Evolutionary conservation across 1,140 invertebrate genomes (phyloP), one percentile per base, ranked within the genome.

Genomic region (Drosophila tristis): DNA sequence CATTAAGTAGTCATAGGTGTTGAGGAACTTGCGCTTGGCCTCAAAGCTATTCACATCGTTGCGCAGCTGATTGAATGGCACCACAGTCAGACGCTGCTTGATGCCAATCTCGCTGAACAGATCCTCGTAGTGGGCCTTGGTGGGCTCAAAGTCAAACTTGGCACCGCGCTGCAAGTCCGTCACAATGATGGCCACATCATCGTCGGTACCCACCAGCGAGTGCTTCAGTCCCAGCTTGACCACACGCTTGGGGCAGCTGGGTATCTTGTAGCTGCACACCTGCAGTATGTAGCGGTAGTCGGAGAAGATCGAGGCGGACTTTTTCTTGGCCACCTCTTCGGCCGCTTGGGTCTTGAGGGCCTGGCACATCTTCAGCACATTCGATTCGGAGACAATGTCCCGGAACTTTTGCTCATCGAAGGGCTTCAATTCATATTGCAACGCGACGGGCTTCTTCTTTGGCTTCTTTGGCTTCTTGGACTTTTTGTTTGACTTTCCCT

Each of bases 91-190:
- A 1, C 75, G 84, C 9, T 80, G 85, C 47, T 81, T 91, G 5
- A 93, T 82, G 7, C 91, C 92, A 49, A 94, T 92, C 57, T 93
- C 84, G 0, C 85, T 73, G 0, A 95, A 86, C 9, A 95, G 50
- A 42, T 94, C 92, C 86, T 94, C 93, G 77, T 94, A 95, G 75
- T 94, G 93, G 43, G 94, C 93, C 16, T 94, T 79, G 0, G 94
- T 95, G 53, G 93, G 92, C 53, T 95, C 94, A 70, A 93, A 93
- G 66, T 95, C 93, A 39, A 93, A 93, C 60, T 93, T 93, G 5
- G 86, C 89, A 13, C 93, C 92, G 42, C 93, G 92, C 73, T 93
- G 92, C 51, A 94, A 73, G 80, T 94, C 94, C 0, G 92, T 65
- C 9, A 93, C 93, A 71, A 94, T 93, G 7, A 94, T 75, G 25